These are phyloP conservation scores for Danio tinwini DNA, from an alignment of 2,797 vertebrate genomes.

Conservation along the genomic window DNA sequence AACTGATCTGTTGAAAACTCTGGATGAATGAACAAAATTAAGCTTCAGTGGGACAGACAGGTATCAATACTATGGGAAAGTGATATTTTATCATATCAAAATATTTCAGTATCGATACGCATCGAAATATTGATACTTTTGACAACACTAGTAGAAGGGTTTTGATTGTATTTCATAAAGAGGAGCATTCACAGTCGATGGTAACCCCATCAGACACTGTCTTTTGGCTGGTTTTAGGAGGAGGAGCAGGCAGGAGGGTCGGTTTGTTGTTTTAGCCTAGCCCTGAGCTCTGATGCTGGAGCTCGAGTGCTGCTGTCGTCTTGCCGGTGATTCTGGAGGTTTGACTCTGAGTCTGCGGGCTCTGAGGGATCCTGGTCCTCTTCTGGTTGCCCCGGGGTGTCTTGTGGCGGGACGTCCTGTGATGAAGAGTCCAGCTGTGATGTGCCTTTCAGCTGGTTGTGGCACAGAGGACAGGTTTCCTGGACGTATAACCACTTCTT, in stretches of 20 bases:
- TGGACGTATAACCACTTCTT: conserved; percentile 99
- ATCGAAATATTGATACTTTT: no score
- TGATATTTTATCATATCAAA: no score
- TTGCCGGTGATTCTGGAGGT: conserved; percentile 20
- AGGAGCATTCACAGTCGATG: background rate
- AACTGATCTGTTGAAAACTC: no score
- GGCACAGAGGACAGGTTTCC: conserved; percentile 96
- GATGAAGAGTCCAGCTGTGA: conserved; percentile 72
- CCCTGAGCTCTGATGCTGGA: conserved; percentile 5
- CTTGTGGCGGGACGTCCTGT: conserved; percentile 64
- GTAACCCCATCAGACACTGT: conserved; percentile 10
- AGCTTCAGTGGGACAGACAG: no score
- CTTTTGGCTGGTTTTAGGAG: conserved; percentile 31
- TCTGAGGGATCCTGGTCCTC: conserved; percentile 11
- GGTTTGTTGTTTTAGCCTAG: background rate
- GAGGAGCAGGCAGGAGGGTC: conserved; percentile 23
- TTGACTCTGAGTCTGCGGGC: conserved; percentile 26
- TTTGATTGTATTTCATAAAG: conserved; percentile 36
- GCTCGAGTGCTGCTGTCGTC: background rate
- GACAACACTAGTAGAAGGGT: no score
- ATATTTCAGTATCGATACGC: no score
- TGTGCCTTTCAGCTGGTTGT: conserved; percentile 93
- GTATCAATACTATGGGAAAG: no score
- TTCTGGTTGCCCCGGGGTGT: conserved; percentile 67
- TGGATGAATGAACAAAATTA: no score